Evolutionary conservation across 2,113 vertebrate species (phyloP), one percentile per base, ranked within the genome.

Genomic region (Anoplopoma fimbria): DNA sequence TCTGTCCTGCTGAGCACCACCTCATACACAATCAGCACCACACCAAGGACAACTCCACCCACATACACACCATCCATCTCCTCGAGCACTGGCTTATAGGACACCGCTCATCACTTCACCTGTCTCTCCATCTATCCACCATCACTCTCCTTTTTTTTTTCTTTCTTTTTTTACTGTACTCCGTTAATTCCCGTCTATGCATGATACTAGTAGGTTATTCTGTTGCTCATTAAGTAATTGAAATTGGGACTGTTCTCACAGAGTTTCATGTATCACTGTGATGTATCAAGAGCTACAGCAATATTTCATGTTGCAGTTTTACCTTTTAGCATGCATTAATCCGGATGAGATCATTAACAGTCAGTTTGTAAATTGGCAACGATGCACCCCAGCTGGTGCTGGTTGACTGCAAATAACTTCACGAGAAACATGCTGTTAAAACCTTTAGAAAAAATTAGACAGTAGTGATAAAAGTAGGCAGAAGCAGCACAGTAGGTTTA

Each of bases 1-100:
- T 94, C 93, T 93, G 94, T 94, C 92, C 91, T 91, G 85, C 85
- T 89, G 91, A 89, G 87, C 89, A 88, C 89, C 89, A 89, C 86
- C 91, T 93, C 87, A 88, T 88, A 90, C 83, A 91, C 91, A 91
- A 94, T 92, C 86, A 91, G 92, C 80, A 86, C 86, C 76, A 79
- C 85, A 93, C 89, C 92, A 93, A 93, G 88, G 93, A 91, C 93
- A 90, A 82, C 92, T 91, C 92, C 91, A 90, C 91, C 89, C 83
- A 91, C 92, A 73, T 81, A 76, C 80, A 69, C 79, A 74, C 79
- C 79, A 93, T 93, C 87, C 64, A 92, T 93, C 91, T 92, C 81
- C 86, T 84, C 27, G 58, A 90, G 88, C 85, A 65, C 81, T 67
- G 82, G 85, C 88, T 83, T 85, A 90, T 74, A 87, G 86, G 81